phyloP scores from a whole-genome alignment of 2,888 invertebrate genomes.

The Scelioninae gen. 2 region DNA sequence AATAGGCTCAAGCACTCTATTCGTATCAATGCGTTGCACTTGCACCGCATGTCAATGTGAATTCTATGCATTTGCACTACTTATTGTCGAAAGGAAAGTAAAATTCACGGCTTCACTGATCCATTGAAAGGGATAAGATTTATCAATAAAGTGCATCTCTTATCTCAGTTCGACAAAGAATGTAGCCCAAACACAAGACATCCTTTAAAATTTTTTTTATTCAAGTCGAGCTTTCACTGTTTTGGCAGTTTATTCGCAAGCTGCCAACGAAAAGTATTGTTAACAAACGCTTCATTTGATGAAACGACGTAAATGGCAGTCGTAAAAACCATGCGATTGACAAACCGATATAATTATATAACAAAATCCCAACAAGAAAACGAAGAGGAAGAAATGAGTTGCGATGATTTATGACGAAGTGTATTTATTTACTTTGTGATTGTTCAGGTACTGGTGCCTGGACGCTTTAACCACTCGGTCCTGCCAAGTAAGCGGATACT shows the following conservation, averaged over 20 bases:
- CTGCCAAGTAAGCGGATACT: slow-evolving; percentile 41
- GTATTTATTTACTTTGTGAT: slow-evolving; percentile 18
- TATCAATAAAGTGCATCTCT: slow-evolving; percentile 22
- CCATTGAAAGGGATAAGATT: slow-evolving; percentile 12
- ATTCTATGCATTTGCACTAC: slow-evolving; percentile 16
- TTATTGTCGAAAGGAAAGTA: slow-evolving; percentile 16
- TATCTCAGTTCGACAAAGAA: slow-evolving; percentile 5
- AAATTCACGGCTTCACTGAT: slow-evolving; percentile 13
- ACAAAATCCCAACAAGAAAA: slow-evolving; percentile 38
- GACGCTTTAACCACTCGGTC: slow-evolving; percentile 38
- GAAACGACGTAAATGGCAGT: slow-evolving; percentile 36
- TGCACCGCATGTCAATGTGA: slow-evolving; percentile 23
- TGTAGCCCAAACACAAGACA: slow-evolving; percentile 8
- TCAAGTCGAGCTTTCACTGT: slow-evolving; percentile 31
- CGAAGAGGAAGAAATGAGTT: slow-evolving; percentile 22
- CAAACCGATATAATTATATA: slow-evolving; percentile 26
- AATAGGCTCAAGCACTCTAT: slow-evolving; percentile 48
- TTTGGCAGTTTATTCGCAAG: slow-evolving; percentile 37
- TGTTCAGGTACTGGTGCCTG: slow-evolving; percentile 55
- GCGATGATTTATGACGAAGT: slow-evolving; percentile 26
- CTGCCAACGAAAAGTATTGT: slow-evolving; percentile 21
- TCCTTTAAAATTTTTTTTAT: slow-evolving; percentile 1
- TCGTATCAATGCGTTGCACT: slow-evolving; percentile 27
- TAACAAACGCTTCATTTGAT: slow-evolving; percentile 32
- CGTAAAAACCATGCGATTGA: slow-evolving; percentile 15